These are phyloP conservation scores for Cyphomyrmex costatus DNA, from an alignment of 1,140 invertebrate genomes.

Conservation along the genomic window DNA sequence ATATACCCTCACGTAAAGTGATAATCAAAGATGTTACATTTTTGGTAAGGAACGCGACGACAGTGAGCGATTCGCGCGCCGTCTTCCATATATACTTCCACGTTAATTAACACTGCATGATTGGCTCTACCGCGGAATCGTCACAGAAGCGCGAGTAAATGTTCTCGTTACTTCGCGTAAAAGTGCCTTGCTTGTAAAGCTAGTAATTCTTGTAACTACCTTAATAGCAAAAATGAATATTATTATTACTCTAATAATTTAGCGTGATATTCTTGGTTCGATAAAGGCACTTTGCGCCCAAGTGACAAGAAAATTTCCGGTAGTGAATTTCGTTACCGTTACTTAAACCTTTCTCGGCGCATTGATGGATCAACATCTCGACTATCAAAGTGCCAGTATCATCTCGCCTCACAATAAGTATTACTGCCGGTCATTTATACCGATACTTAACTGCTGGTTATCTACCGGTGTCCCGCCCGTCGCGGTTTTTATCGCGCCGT, in stretches of 20 bases:
- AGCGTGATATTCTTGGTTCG: conserved; percentile 24
- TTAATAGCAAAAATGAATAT: conserved; percentile 20
- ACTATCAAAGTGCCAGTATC: conserved; percentile 60
- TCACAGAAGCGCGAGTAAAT: conserved; percentile 49
- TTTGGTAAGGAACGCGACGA: conserved; percentile 69
- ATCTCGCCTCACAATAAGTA: conserved; percentile 62
- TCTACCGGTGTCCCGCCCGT: conserved; percentile 28
- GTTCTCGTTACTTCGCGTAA: conserved; percentile 66
- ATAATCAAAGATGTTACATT: conserved; percentile 64
- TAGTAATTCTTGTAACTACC: conserved; percentile 37
- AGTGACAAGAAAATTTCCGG: conserved; percentile 68
- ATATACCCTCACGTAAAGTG: conserved; percentile 59
- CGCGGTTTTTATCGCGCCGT: conserved; percentile 64
- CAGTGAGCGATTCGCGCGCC: conserved; percentile 64
- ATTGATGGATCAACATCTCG: conserved; percentile 31
- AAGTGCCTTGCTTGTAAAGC: conserved; percentile 3
- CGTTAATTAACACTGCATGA: conserved; percentile 49
- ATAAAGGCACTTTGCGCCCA: conserved; percentile 18
- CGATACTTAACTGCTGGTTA: conserved; percentile 50
- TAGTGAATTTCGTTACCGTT: conserved; percentile 61
- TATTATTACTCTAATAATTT: conserved; percentile 32
- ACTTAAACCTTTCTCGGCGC: conserved; percentile 56
- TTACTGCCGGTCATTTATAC: conserved; percentile 67
- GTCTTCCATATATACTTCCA: conserved; percentile 75
- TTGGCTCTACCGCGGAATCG: conserved; percentile 24